phyloP scores from a whole-genome alignment of 2,113 vertebrate species.

The Bufo bufo region DNA sequence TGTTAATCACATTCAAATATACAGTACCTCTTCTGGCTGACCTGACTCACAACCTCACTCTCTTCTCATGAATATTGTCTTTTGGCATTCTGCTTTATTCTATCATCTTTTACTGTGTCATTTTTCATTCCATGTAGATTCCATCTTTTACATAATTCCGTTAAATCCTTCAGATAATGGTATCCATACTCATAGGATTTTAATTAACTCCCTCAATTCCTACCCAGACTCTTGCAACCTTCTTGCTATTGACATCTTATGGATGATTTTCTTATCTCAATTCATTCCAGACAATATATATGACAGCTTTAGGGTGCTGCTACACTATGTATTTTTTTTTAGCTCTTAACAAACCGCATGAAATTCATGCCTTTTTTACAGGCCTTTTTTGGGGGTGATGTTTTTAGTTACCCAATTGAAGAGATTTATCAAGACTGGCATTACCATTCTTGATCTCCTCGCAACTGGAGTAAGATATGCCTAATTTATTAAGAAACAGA shows the following conservation, averaged over 20 bases:
- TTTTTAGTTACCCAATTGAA: no score
- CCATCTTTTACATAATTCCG: not conserved
- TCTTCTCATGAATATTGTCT: not conserved
- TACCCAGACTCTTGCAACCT: not conserved
- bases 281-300: not conserved
- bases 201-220: not conserved
- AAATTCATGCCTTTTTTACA: no score
- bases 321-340: no score
- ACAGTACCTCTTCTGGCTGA: not conserved
- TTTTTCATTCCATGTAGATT: not conserved
- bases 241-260: not conserved
- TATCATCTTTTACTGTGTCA: not conserved
- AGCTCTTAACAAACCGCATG: no score
- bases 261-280: not conserved
- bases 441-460: no score
- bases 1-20: not conserved
- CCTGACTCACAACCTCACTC: not conserved
- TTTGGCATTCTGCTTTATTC: not conserved
- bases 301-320: no score
- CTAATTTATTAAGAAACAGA: no score
- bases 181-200: not conserved
- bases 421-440: no score
- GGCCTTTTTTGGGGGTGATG: no score
- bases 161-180: not conserved
- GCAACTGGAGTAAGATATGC: no score